Evolutionary conservation across 30 jellyfish, hydroid and myxozoan genomes (phyloP).

Genomic region (Hydractinia symbiolongicarpus): DNA sequence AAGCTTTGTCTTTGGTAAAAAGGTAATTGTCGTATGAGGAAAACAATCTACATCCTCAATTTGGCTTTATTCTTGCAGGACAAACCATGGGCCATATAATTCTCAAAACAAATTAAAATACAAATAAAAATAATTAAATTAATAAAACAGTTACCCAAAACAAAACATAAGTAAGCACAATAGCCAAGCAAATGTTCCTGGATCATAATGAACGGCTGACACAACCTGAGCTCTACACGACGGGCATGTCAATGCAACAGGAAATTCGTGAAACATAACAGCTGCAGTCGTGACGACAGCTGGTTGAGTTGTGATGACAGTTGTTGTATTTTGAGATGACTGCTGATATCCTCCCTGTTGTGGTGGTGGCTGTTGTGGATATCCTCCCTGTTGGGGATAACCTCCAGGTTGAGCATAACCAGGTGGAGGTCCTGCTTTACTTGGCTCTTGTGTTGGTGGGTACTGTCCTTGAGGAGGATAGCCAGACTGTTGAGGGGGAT

Average conservation of each 20-base stretch:
- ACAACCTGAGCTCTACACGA: conserved; percentile 64
- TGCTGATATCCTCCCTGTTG: conserved; percentile 49
- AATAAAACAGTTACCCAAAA: conserved; percentile 37
- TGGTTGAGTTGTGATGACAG: conserved; percentile 75
- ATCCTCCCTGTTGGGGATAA: conserved; percentile 32
- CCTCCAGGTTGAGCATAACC: conserved; percentile 43
- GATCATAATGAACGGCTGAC: conserved; percentile 52
- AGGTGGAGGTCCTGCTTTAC: conserved; percentile 8
- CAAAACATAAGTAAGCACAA: conserved; percentile 60
- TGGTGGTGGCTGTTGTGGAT: conserved; percentile 41
- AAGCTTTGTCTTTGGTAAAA: too few relatives aligned
- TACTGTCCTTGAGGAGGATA: conserved; percentile 36
- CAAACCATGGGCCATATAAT: not conserved
- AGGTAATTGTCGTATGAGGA: too few relatives aligned
- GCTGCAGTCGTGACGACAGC: conserved; percentile 38
- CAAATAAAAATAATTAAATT: not conserved
- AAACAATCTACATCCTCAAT: too few relatives aligned
- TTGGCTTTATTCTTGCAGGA: too few relatives aligned
- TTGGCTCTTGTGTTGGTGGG: conserved; percentile 39
- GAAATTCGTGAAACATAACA: conserved; percentile 49
- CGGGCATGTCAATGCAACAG: conserved; percentile 73
- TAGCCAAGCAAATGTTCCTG: conserved; percentile 70
- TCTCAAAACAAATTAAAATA: not conserved
- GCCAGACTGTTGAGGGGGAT: conserved; percentile 42
- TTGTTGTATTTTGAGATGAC: not conserved